Base-by-base conservation (phyloP, 2,888 invertebrate species). In the Eupithecia subumbrata region DNA sequence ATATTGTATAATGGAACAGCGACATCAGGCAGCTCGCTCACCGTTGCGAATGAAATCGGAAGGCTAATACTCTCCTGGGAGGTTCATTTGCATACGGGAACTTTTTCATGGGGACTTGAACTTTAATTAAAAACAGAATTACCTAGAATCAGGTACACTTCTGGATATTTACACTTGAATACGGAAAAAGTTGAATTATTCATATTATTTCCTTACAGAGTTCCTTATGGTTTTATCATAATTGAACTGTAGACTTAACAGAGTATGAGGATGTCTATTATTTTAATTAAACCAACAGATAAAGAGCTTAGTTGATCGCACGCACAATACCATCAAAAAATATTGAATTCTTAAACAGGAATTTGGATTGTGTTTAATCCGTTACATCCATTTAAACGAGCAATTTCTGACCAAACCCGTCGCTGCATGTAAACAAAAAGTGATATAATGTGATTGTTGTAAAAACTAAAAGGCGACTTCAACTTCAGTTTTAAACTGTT, bases 121-220 rank as follows among this genome's bases (percentile, higher is more conserved):
- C 91, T 92, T 92, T 92, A 93, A 94, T 93, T 93, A 92, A 91
- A 92, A 91, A 89, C 85, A 87, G 86, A 87, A 90, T 88, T 87
- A 88, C 86, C 84, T 84, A 82, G 85, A 84, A 86, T 85, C 84
- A 83, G 80, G 84, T 81, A 80, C 80, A 78, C 79, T 79, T 76
- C 80, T 45, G 72, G 80, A 83, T 84, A 83, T 84, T 83, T 87
- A 84, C 85, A 88, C 77, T 84, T 74, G 45, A 16, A 75, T 81
- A 78, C 83, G 82, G 45, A 74, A 30, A 12, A 69, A 72, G 56
- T 60, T 22, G 12, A 11, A 22, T 22, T 56, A 56, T 60, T 22
- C 14, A 14, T 5, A 25, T 11, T 22, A 52, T n/a, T n/a, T n/a
- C 22, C 22, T 25, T 14, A 14, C 5, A 14, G 60, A 25, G n/a